Conservation (phyloP, 2,113 vertebrate species). For the Eulemur macaco region DNA sequence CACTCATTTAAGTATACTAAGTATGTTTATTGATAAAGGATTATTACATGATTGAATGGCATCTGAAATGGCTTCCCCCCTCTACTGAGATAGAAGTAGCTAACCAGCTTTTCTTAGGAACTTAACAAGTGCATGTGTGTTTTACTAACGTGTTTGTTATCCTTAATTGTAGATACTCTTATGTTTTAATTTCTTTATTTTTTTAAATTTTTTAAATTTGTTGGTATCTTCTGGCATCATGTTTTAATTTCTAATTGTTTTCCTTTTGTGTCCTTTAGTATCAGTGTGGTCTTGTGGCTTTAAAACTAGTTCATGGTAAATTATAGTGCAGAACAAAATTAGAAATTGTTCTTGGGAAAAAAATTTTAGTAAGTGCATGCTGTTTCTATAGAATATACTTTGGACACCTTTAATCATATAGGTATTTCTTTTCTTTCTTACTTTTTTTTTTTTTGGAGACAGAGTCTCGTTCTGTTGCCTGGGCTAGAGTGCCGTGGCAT, state of each 20-base stretch:
- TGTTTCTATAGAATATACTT: background rate
- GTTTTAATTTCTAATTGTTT: background rate
- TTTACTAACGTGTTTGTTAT: slow-evolving; percentile 21
- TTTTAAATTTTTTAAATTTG: background rate
- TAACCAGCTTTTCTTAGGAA: background rate
- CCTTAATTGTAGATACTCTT: background rate
- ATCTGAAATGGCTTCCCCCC: background rate
- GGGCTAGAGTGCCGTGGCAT: too few relatives aligned
- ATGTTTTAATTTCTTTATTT: background rate
- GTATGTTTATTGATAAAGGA: background rate
- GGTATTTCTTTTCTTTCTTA: background rate
- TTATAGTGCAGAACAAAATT: slow-evolving; percentile 21
- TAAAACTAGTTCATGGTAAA: background rate
- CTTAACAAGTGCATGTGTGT: background rate
- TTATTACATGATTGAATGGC: background rate
- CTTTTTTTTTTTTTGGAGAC: too few relatives aligned
- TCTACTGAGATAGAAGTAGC: background rate
- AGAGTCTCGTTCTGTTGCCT: too few relatives aligned
- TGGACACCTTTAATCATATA: background rate
- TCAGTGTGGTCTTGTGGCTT: background rate
- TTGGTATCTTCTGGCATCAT: background rate
- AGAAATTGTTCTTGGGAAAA: background rate
- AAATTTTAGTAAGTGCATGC: background rate
- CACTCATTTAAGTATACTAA: background rate
- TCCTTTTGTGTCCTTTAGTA: slow-evolving; percentile 20